Base-by-base conservation (phyloP, 2,797 vertebrate species). In the Liparis tanakae region DNA sequence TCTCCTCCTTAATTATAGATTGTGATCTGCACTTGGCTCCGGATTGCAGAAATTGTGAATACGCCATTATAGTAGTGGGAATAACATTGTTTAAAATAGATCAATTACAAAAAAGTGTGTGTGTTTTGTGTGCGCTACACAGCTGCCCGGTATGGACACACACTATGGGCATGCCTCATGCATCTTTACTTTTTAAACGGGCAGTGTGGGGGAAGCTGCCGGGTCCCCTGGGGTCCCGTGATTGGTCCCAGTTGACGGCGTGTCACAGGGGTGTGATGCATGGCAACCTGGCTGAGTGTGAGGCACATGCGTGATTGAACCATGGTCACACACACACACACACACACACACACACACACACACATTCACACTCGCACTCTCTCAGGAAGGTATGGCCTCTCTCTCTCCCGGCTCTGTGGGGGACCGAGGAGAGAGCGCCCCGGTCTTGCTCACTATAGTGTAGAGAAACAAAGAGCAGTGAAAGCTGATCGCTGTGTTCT, bases 231-330 rank as follows among this genome's bases (percentile, higher is more conserved):
- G 80, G 69, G 75, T 83, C 39, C 62, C 70, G 82, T 88, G 86
- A 91, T 92, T 91, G 86, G 89, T 91, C 81, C 82, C 79, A 81
- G 76, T 90, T 87, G 89, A 89, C 88, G 79, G 78, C 8, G 54
- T 91, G 86, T 87, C 85, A 51, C 70, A 67, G 72, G 53, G 72
- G 74, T 50, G 66, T 89, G 85, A 91, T 87, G 76, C 85, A 89
- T 78, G 56, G 79, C 76, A 80, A 81, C 84, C 82, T 88, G 83
- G 58, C 75, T 68, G 62, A 62, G 30, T 74, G 50, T 78, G 75
- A 72, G 77, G 56, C 67, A 76, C 78, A 73, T 46, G 64, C 73
- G 58, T 67, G 80, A 72, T 51, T 68, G 64, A 65, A 59, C 57
- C 10, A 53, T 50, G 56, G 70, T 30, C 25, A 30, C 25, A 30